Evolutionary conservation across 1,140 invertebrate genomes (phyloP).

Genomic region (Drosophila persimilis): DNA sequence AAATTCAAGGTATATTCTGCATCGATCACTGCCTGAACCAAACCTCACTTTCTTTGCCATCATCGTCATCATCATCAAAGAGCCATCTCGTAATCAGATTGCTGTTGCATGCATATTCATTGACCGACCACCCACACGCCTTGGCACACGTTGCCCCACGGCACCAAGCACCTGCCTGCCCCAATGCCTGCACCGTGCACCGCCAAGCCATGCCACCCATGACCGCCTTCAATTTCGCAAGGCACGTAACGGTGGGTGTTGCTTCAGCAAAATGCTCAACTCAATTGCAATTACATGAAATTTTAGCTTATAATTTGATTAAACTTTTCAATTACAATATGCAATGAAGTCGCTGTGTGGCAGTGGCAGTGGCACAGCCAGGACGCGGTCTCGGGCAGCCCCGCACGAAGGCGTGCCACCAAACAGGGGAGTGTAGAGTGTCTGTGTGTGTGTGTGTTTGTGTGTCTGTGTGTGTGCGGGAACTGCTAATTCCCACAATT

Average conservation of each 20-base stretch:
- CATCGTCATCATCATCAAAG: slow-evolving; percentile 9
- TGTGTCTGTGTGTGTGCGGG: slow-evolving; percentile 3
- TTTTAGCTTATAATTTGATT: slow-evolving; percentile 79
- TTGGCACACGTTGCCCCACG: slow-evolving; percentile 22
- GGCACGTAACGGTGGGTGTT: slow-evolving; percentile 57
- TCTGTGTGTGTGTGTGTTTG: neutral
- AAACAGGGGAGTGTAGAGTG: slow-evolving; percentile 17
- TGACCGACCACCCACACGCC: slow-evolving; percentile 59
- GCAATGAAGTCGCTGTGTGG: slow-evolving; percentile 66
- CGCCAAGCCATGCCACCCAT: neutral
- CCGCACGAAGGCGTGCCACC: slow-evolving; percentile 26
- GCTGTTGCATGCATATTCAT: slow-evolving; percentile 67
- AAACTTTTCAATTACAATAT: slow-evolving; percentile 81
- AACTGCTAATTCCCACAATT: slow-evolving; percentile 79
- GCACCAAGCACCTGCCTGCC: neutral
- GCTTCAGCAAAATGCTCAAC: slow-evolving; percentile 48
- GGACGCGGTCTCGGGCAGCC: slow-evolving; percentile 2
- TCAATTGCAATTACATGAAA: slow-evolving; percentile 75
- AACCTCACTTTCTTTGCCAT: slow-evolving; percentile 1
- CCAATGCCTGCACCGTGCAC: neutral
- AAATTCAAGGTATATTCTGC: too few relatives aligned
- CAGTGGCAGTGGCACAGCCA: neutral
- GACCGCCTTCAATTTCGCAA: slow-evolving; percentile 24
- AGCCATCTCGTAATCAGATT: slow-evolving; percentile 4
- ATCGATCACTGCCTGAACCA: neutral